Evolutionary conservation across 53 echinoderm and acorn worm genomes (phyloP), one percentile per base, ranked within the genome.

Genomic region (Stichopus horrens): DNA sequence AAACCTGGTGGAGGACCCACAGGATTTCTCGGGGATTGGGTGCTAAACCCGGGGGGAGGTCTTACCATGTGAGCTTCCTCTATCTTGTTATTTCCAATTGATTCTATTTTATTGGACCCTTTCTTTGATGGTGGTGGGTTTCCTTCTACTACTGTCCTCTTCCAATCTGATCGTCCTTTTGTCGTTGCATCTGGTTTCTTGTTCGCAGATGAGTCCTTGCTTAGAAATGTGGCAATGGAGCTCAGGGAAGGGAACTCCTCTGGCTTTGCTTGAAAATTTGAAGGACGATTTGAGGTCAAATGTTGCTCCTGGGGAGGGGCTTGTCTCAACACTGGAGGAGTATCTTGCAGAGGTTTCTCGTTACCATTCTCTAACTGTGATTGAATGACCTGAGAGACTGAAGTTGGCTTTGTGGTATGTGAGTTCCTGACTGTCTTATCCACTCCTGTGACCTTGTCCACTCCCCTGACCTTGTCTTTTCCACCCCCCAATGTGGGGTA

Each of bases 211-310:
- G 63, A 55, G 52, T 86, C 91, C 6, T 88, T 91, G 19, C 89
- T 94, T 4, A 99, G 90, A 67, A 95, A 91, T 55, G 88, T 90
- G 7, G 99, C 99, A 7, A 99, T 99, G 5, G 99, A 95, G 68
- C 99, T 96, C 65, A 99, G 55, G 8, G 95, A 96, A 5, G 96
- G 96, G 21, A 96, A 96, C 56, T 97, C 95, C 19, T 94, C 89
- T 21, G 75, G 86, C 10, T 86, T 89, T 19, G 71, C 52, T 57
- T 86, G 54, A 7, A 76, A 68, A 1, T 88, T 55, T 52, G 87
- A 88, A 5, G 71, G 71, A 13, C n/a, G 71, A 71, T 20, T 71
- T 18, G 14, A 7, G 19, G 71, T 16, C 6, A 18, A 7, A n/a
- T n/a, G 6, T 71, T 71, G 71, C 71, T 71, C 6, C 63, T 63